Percentiles rank a stretch among this genome's conserved stretches.
These are phyloP conservation scores for Hermodice carunculata DNA, from an alignment of 2,888 invertebrate species.

Conservation along the genomic window DNA sequence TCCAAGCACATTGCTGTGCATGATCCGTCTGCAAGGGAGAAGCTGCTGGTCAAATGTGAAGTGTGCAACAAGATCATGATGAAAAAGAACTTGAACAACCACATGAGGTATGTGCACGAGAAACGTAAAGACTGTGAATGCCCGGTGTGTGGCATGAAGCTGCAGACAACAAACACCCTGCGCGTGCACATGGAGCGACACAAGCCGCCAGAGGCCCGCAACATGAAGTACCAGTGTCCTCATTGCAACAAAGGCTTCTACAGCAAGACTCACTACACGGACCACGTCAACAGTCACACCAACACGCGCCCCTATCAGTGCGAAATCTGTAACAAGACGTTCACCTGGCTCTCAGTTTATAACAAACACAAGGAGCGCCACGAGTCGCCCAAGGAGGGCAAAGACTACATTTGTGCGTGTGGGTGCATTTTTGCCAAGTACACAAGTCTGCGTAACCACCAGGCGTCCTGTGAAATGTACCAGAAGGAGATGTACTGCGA, in stretches of 20 bases:
- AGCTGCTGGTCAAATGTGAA: background rate
- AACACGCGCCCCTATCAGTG: slow-evolving; percentile 1
- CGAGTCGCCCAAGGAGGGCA: background rate
- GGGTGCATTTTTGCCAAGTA: too few relatives aligned
- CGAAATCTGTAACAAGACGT: slow-evolving; percentile 5
- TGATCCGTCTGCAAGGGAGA: background rate
- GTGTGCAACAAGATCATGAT: slow-evolving; percentile 4
- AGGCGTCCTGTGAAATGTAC: background rate
- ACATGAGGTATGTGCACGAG: slow-evolving; percentile 12
- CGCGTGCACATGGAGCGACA: slow-evolving; percentile 5
- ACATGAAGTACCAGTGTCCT: slow-evolving; percentile 1
- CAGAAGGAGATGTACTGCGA: background rate
- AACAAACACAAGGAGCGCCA: slow-evolving; percentile 12
- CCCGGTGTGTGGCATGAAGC: background rate
- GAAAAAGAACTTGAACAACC: slow-evolving; percentile 6
- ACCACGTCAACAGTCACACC: slow-evolving; percentile 13
- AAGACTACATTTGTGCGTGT: too few relatives aligned
- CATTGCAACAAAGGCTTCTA: slow-evolving; percentile 7
- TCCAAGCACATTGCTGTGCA: background rate
- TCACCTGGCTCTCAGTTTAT: background rate
- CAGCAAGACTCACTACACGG: background rate
- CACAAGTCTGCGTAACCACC: slow-evolving; percentile 4
- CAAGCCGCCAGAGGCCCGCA: background rate
- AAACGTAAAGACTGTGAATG: slow-evolving; percentile 1
- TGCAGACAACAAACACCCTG: slow-evolving; percentile 3